These are phyloP conservation scores for Chaetodon auriga DNA, from an alignment of 2,113 vertebrate genomes.

Conservation along the genomic window DNA sequence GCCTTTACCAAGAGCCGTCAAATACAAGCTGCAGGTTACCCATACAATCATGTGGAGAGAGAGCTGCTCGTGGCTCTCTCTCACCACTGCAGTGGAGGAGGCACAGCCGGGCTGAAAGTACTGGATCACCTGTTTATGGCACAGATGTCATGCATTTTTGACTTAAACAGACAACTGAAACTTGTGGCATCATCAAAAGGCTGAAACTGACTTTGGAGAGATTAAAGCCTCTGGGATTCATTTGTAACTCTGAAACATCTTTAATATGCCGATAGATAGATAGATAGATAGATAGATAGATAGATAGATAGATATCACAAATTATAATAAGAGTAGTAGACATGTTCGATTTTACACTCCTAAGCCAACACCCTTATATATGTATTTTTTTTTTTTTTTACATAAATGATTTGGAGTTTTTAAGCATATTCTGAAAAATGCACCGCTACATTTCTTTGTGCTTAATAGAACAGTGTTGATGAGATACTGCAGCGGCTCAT, in stretches of 20 bases:
- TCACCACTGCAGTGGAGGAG: constrained; percentile 45
- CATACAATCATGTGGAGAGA: constrained; percentile 33
- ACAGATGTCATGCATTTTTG: constrained; percentile 13
- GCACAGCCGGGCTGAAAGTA: constrained; percentile 5
- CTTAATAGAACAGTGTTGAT: constrained; percentile 72
- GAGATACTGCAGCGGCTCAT: constrained; percentile 76
- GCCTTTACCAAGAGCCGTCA: constrained; percentile 59
- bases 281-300: constrained; percentile 24
- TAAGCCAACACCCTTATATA: not conserved
- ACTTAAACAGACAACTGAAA: constrained; percentile 12
- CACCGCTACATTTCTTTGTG: constrained; percentile 54
- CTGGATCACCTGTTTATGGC: constrained; percentile 26
- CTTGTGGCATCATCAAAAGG: constrained; percentile 1
- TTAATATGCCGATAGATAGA: constrained; percentile 19
- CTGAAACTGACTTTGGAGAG: not conserved
- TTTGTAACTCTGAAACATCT: not conserved
- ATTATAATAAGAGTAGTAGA: not conserved
- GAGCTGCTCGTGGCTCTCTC: constrained; percentile 25
- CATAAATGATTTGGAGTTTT: constrained; percentile 51
- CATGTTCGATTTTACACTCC: not conserved
- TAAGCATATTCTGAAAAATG: constrained; percentile 59
- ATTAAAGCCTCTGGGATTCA: constrained; percentile 6
- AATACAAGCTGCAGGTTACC: constrained; percentile 62
- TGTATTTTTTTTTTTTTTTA: not conserved
- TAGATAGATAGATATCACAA: constrained; percentile 11